These are phyloP conservation scores for Athripsodes cinereus DNA, from an alignment of 2,888 invertebrate species.

Conservation along the genomic window DNA sequence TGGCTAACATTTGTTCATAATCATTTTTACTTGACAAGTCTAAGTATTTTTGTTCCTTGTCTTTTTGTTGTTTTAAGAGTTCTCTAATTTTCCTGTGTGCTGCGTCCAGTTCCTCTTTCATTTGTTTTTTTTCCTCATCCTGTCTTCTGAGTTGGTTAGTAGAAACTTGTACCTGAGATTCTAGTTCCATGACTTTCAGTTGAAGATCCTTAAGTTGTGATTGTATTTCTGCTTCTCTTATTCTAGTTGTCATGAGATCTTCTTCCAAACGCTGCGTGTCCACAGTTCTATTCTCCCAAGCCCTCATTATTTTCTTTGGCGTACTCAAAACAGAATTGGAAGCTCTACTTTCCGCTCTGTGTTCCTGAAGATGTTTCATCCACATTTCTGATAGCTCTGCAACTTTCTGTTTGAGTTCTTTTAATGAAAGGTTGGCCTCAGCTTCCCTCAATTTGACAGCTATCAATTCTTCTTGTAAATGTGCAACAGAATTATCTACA, in stretches of 20 bases:
- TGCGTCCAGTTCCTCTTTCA: constrained; percentile 73
- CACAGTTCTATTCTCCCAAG: constrained; percentile 73
- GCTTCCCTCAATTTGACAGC: constrained; percentile 97
- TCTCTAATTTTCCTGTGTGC: constrained; percentile 69
- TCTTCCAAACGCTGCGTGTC: constrained; percentile 87
- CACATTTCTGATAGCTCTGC: constrained; percentile 85
- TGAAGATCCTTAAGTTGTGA: constrained; percentile 93
- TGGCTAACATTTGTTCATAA: constrained; percentile 89
- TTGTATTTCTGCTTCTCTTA: constrained; percentile 89
- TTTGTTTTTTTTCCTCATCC: constrained; percentile 85
- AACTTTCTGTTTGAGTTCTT: constrained; percentile 89
- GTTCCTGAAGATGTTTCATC: constrained; percentile 81
- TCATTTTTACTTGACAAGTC: constrained; percentile 66
- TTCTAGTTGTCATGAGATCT: constrained; percentile 89
- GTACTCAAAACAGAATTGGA: constrained; percentile 57
- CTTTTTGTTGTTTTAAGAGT: constrained; percentile 69
- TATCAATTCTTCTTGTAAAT: constrained; percentile 94
- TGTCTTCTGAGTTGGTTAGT: constrained; percentile 85
- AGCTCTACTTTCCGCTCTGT: constrained; percentile 61
- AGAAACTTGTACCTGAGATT: constrained; percentile 90
- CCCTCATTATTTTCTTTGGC: constrained; percentile 77
- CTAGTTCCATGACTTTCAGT: constrained; percentile 92
- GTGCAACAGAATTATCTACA: constrained; percentile 94
- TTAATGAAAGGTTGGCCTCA: constrained; percentile 91
- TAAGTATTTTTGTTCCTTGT: constrained; percentile 67